Conservation (phyloP, 1,140 invertebrate species). For the Apocrypta bakeri region DNA sequence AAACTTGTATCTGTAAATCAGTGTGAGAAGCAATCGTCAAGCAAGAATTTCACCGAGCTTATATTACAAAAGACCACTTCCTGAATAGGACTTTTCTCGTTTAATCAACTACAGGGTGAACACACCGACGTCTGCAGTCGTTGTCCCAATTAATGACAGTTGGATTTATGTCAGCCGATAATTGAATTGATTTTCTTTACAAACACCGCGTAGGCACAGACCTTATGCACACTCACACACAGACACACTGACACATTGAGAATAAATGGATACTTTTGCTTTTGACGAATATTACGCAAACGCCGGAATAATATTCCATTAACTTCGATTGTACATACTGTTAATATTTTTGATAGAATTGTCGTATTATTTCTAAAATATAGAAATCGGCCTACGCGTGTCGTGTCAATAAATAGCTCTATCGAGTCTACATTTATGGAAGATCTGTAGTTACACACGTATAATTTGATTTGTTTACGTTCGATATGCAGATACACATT, state of each 20-base stretch:
- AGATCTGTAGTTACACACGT: no score
- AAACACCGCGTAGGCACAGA: not conserved
- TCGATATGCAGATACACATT: no score
- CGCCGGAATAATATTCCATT: no score
- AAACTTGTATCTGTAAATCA: not conserved
- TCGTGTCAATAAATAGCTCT: no score
- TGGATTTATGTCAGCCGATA: conserved; percentile 4
- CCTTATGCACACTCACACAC: not conserved
- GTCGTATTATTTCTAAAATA: no score
- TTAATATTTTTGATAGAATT: no score
- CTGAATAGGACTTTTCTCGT: not conserved
- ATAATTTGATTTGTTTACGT: no score
- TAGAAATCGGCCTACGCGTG: no score
- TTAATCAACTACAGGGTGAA: not conserved
- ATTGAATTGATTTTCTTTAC: conserved; percentile 20
- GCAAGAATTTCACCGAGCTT: not conserved
- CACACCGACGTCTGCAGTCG: not conserved
- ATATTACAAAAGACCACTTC: not conserved
- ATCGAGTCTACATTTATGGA: no score
- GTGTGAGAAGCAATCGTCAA: not conserved
- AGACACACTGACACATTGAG: not conserved
- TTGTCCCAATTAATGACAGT: conserved; percentile 17
- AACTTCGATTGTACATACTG: no score
- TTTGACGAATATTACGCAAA: no score
- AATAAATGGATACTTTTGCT: no score